Evolutionary conservation across 2,888 invertebrate species (phyloP).

Genomic region (Chalcosyrphus nemorum): DNA sequence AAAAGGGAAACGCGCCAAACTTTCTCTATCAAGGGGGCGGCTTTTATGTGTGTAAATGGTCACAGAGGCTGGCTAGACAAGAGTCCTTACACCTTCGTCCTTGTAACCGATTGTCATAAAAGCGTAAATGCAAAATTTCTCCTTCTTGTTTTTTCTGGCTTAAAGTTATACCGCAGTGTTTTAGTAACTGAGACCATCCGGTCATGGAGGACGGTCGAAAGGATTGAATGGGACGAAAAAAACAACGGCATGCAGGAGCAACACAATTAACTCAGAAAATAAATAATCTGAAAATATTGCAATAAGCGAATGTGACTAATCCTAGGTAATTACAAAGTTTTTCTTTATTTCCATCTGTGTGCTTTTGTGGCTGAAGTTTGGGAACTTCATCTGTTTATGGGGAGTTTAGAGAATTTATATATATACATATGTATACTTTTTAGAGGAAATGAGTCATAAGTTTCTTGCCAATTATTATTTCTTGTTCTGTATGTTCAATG

Average conservation of each 20-base stretch:
- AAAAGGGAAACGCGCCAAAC: neutral
- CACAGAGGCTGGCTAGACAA: constrained; percentile 17
- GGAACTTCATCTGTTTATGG: neutral
- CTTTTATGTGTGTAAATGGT: constrained; percentile 2
- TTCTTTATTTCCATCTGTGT: constrained; percentile 16
- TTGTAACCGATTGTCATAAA: constrained; percentile 22
- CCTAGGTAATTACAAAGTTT: constrained; percentile 36
- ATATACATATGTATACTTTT: neutral
- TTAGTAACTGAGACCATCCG: neutral
- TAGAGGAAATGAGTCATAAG: too few relatives aligned
- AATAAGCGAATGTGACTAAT: constrained; percentile 33
- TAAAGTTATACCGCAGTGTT: neutral
- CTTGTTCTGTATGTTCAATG: too few relatives aligned
- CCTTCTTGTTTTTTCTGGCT: neutral
- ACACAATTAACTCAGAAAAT: constrained; percentile 19
- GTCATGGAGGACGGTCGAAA: neutral
- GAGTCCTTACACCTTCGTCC: constrained; percentile 3
- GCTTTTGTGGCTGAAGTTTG: neutral
- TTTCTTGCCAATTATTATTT: too few relatives aligned
- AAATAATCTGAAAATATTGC: constrained; percentile 38
- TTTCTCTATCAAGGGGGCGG: constrained; percentile 4
- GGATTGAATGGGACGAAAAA: neutral
- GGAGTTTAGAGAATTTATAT: neutral
- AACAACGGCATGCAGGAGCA: neutral
- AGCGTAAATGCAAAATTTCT: neutral